Evolutionary conservation across 1,140 invertebrate species (phyloP).

Genomic region (Drosophila pseudoobscura): DNA sequence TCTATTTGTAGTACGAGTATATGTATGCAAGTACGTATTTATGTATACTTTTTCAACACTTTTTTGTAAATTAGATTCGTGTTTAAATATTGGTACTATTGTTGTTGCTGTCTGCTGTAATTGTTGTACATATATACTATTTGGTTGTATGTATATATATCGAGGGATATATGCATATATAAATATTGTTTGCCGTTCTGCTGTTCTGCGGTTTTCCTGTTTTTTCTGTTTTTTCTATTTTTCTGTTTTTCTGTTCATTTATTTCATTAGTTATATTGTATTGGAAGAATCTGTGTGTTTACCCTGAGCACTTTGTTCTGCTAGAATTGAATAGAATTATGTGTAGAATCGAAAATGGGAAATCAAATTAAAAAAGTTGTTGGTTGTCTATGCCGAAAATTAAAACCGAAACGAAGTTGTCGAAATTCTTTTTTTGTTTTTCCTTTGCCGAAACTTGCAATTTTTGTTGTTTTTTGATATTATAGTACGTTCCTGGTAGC

Average conservation of each 20-base stretch:
- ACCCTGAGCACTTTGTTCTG: conserved; percentile 80
- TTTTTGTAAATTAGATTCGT: conserved; percentile 58
- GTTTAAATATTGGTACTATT: conserved; percentile 74
- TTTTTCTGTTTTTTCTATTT: conserved; percentile 6
- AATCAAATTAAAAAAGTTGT: conserved; percentile 24
- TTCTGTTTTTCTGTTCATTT: conserved; percentile 16
- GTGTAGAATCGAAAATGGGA: conserved; percentile 43
- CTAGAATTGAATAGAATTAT: conserved; percentile 46
- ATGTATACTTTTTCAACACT: conserved; percentile 30
- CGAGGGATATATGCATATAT: conserved; percentile 58
- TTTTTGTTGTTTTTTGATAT: conserved; percentile 27
- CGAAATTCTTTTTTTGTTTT: conserved; percentile 37
- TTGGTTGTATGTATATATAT: conserved; percentile 40
- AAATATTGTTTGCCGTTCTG: conserved; percentile 61
- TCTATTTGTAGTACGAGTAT: conserved; percentile 16
- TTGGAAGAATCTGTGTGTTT: conserved; percentile 79
- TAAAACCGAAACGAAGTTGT: conserved; percentile 58
- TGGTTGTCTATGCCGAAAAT: conserved; percentile 50
- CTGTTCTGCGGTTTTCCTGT: conserved; percentile 31
- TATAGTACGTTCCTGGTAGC: conserved; percentile 8
- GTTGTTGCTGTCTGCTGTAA: conserved; percentile 55
- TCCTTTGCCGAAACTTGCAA: conserved; percentile 71
- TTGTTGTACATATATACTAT: conserved; percentile 52
- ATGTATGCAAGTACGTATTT: too few relatives aligned
- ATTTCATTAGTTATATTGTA: conserved; percentile 70